These are phyloP conservation scores for Julus scanicus DNA, from an alignment of 2,888 invertebrate species.

Conservation along the genomic window DNA sequence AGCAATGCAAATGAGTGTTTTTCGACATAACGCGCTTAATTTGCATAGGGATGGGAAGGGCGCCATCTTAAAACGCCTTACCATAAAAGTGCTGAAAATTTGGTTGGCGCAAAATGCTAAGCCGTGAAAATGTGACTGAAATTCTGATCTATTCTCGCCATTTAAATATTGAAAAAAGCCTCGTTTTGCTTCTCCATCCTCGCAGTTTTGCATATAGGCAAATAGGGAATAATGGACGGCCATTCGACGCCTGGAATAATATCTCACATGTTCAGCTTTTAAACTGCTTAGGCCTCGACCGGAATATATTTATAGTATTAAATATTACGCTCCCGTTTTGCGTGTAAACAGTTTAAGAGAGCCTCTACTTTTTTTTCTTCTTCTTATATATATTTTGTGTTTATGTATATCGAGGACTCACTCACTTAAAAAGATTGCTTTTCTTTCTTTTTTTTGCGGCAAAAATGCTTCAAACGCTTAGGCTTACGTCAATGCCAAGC, in stretches of 20 bases:
- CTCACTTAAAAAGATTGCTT: conserved; percentile 33
- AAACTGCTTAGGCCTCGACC: conserved; percentile 26
- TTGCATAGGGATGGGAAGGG: background rate
- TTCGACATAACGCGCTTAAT: background rate
- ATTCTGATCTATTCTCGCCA: background rate
- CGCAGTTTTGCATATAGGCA: background rate
- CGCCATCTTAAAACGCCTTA: background rate
- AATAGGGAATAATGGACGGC: background rate
- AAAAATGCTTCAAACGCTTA: background rate
- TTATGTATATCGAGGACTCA: background rate
- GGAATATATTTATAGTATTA: conserved; percentile 33
- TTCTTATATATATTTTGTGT: background rate
- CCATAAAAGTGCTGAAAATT: conserved; percentile 17
- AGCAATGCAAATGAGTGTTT: background rate
- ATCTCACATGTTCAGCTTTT: conserved; percentile 19
- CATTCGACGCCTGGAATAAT: conserved; percentile 5
- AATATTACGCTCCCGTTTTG: background rate
- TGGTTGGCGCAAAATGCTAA: background rate
- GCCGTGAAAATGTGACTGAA: conserved; percentile 33
- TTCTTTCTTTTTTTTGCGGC: background rate
- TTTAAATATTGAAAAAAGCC: conserved; percentile 27
- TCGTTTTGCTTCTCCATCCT: background rate
- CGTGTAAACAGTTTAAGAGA: conserved; percentile 13
- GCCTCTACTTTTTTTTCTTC: background rate
- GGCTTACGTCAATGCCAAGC: background rate